Base-by-base conservation (phyloP, 2,888 invertebrate genomes). In the Homarus gammarus region DNA sequence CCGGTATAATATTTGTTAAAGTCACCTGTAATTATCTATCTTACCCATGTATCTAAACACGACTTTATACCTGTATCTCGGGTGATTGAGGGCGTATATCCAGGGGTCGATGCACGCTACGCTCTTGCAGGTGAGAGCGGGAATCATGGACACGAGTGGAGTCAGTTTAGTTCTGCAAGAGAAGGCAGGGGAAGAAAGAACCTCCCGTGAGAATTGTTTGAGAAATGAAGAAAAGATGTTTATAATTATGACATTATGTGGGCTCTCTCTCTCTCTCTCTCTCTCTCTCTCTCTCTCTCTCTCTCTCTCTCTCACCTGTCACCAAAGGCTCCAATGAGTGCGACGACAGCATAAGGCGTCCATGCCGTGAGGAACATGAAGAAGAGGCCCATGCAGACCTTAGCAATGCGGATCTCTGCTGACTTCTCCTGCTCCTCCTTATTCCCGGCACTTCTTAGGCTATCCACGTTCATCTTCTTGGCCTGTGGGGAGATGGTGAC, bases 101-200 rank as follows among this genome's bases (percentile, higher is more conserved):
- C 97, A 97, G 0, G 98, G 98, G 94, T 98, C 98, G 93, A 98
- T 96, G 94, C 98, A 98, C 0, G 98, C 98, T 0, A 98, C 98
- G 84, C 96, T 95, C 95, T 98, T 98, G 93, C 97, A 97, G 51
- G 97, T 95, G 92, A 97, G 96, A 0, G 97, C 97, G 5, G 97
- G 97, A 92, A 97, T 96, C 97, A 97, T 97, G 0, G 97, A 97
- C 0, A 95, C 94, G 51, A 96, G 93, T 0, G 96, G 96, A 0
- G 96, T 95, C 61, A 96, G 93, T 12, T 95, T 92, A 61, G 93
- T 93, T 93, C 95, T 85, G 73, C 31, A 38, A 10, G 38, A 31
- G 64, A 40, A 31, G 27, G 31, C 44, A 12, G n/a, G n/a, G n/a
- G n/a, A n/a, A n/a, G n/a, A n/a, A n/a, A n/a, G n/a, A n/a, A n/a